Percentiles rank a stretch among this genome's conserved stretches.
Conservation (phyloP, 2,113 vertebrate species). For the Hirundichthys speculiger region DNA sequence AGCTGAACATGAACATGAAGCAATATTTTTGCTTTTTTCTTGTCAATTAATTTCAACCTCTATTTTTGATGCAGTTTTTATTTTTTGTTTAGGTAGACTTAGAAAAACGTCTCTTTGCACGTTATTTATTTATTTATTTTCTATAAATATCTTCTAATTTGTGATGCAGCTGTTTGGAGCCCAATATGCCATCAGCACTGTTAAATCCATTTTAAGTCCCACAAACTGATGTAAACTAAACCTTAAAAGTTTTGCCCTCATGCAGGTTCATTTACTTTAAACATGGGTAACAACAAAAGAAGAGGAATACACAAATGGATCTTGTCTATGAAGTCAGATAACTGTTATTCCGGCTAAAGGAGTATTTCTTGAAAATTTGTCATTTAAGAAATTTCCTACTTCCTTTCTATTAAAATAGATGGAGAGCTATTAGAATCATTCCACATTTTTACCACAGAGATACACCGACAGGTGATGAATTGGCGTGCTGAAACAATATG, state of each 20-base stretch:
- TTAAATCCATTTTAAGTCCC: constrained; percentile 48
- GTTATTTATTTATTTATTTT: too few relatives aligned
- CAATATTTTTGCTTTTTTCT: not conserved
- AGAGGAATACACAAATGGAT: constrained; percentile 6
- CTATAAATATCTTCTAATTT: not conserved
- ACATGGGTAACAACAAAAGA: constrained; percentile 3
- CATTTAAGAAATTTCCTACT: constrained; percentile 7
- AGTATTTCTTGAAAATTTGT: constrained; percentile 19
- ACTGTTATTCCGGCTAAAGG: constrained; percentile 8
- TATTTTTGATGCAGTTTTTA: not conserved
- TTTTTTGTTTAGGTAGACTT: not conserved
- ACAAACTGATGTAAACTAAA: constrained; percentile 33
- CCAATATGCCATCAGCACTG: constrained; percentile 43
- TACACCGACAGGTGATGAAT: constrained; percentile 38
- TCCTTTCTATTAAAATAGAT: constrained; percentile 39
- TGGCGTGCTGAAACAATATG: constrained; percentile 27
- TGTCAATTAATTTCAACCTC: not conserved
- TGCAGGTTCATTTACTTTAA: not conserved
- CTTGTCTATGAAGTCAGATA: constrained; percentile 1
- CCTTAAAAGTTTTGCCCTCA: not conserved
- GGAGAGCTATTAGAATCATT: constrained; percentile 19
- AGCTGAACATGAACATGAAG: too few relatives aligned
- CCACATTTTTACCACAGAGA: constrained; percentile 28
- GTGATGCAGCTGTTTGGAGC: constrained; percentile 39
- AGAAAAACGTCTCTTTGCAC: not conserved